Percentiles rank a stretch among this genome's conserved stretches.
Evolutionary conservation across 1,140 invertebrate genomes (phyloP).

Genomic region (Drosophila suzukii): DNA sequence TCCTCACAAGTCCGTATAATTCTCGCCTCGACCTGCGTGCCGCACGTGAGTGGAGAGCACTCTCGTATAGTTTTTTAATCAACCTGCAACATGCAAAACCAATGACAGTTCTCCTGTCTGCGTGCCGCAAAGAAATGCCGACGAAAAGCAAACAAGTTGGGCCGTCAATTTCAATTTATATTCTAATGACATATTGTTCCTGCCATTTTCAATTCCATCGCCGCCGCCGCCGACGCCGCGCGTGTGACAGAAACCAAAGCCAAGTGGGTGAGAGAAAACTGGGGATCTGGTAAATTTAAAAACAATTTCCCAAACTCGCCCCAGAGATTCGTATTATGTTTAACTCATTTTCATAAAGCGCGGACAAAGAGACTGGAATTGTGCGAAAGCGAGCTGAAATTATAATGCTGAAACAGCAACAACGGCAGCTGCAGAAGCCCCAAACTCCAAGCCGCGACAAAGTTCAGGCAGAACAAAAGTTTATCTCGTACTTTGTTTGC

Average conservation of each 20-base stretch:
- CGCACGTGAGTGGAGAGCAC: slow-evolving; percentile 47
- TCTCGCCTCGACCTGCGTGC: slow-evolving; percentile 47
- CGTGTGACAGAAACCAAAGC: slow-evolving; percentile 34
- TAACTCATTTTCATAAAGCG: slow-evolving; percentile 70
- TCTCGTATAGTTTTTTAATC: slow-evolving; percentile 56
- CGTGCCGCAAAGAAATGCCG: slow-evolving; percentile 33
- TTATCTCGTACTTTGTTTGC: slow-evolving; percentile 80
- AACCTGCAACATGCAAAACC: slow-evolving; percentile 55
- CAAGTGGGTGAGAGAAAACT: not conserved
- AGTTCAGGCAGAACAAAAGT: slow-evolving; percentile 81
- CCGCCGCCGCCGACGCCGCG: slow-evolving; percentile 3
- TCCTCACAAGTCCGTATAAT: slow-evolving; percentile 10
- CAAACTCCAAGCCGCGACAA: slow-evolving; percentile 44
- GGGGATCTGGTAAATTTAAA: slow-evolving; percentile 45
- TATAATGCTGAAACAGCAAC: slow-evolving; percentile 47
- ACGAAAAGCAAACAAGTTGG: slow-evolving; percentile 47
- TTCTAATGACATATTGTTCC: slow-evolving; percentile 63
- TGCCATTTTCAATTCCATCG: slow-evolving; percentile 41
- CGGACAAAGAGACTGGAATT: slow-evolving; percentile 42
- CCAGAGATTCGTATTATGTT: slow-evolving; percentile 66
- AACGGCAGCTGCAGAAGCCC: slow-evolving; percentile 20
- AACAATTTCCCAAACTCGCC: slow-evolving; percentile 61
- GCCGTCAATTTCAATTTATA: slow-evolving; percentile 68
- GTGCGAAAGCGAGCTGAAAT: slow-evolving; percentile 34
- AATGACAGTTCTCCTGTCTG: slow-evolving; percentile 41